Evolutionary conservation across 2,797 vertebrate genomes (phyloP), one percentile per base, ranked within the genome.

Genomic region (Schizopygopsis malacanthus): DNA sequence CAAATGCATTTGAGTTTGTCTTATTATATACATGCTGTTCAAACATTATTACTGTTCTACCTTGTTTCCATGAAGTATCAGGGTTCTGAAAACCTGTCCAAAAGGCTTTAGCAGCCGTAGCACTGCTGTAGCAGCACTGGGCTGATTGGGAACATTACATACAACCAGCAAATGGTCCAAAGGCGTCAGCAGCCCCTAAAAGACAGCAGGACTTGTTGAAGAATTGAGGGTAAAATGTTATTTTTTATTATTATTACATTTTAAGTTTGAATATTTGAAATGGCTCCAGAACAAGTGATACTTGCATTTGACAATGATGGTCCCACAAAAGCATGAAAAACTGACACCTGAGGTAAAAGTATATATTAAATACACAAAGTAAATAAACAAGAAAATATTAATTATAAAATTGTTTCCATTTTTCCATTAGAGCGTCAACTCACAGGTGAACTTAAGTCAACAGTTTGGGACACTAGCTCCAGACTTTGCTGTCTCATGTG

Each of bases 401-500:
- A 52, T 37, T 54, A 16, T 73, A 28, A 47, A 47, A 47, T 1
- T 37, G 3, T n/a, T 50, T 52, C 6, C 18, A 54, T 39, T 8
- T 20, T 25, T 54, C 2, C 65, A 69, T 52, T 11, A 82, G 45
- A 72, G 28, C 50, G 22, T 13, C 75, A 79, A n/a, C 92, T 87
- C 92, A 98, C 97, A 90, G 97, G 95, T 0, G 96, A 95, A 77
- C 84, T 93, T 59, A 96, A 39, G 43, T 93, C 89, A 37, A 94
- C 69, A 0, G 82, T 87, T 85, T 95, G 93, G 54, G 94, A 92
- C 47, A 94, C 79, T 61, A 92, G 69, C 20, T 61, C 88, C 82
- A 97, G 92, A 72, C 91, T 93, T 52, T 98, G 93, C 85, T 96
- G 67, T 80, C 78, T 87, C 94, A 67, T 90, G 93, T 83, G 94